phyloP scores from a whole-genome alignment of 2,888 invertebrate species.

The Helleia helle region DNA sequence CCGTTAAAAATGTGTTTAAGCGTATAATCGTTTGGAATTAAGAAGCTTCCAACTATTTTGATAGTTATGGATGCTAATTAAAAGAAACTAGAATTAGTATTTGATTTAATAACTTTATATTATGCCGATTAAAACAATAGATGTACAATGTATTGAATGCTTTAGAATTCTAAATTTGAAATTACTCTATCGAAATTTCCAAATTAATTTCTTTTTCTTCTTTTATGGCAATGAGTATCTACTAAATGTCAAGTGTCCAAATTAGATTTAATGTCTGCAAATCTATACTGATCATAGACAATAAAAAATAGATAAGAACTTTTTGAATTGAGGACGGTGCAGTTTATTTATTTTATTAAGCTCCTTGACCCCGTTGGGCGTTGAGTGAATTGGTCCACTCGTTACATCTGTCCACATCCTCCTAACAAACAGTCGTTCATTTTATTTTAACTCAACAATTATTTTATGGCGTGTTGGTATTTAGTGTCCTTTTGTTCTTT shows the following conservation, averaged over 20 bases:
- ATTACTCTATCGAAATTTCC: too few relatives aligned
- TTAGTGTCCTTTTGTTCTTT: neutral
- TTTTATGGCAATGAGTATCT: too few relatives aligned
- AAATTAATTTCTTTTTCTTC: too few relatives aligned
- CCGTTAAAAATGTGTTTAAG: slow-evolving; percentile 3
- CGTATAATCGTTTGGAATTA: neutral
- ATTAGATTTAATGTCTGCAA: too few relatives aligned
- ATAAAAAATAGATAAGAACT: neutral
- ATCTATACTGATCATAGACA: neutral
- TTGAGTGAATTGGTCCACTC: slow-evolving; percentile 8
- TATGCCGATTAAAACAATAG: too few relatives aligned
- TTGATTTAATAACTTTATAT: too few relatives aligned
- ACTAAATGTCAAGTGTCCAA: too few relatives aligned
- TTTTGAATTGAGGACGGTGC: slow-evolving; percentile 2
- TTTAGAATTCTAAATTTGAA: too few relatives aligned
- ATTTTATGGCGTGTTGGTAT: neutral
- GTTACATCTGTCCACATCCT: slow-evolving; percentile 7
- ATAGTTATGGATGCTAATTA: too few relatives aligned
- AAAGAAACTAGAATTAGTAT: too few relatives aligned
- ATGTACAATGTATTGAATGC: too few relatives aligned
- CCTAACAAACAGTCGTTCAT: slow-evolving; percentile 1
- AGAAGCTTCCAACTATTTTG: too few relatives aligned
- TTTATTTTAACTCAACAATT: neutral
- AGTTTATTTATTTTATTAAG: slow-evolving; percentile 7
- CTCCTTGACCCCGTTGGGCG: slow-evolving; percentile 9